These are phyloP conservation scores for Homarus americanus DNA, from an alignment of 1,140 invertebrate genomes.

Conservation along the genomic window DNA sequence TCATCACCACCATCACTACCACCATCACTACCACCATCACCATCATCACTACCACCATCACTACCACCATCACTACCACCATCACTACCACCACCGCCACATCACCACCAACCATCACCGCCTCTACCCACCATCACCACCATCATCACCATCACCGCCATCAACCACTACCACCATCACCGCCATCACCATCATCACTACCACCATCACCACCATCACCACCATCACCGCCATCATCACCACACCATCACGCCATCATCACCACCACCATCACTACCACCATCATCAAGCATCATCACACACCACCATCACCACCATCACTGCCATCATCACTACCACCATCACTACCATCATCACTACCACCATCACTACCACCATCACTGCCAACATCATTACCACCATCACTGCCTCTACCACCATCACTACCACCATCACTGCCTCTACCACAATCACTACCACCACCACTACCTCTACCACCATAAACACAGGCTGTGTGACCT, in stretches of 20 bases:
- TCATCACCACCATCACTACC: background rate
- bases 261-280: background rate
- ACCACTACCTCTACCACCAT: background rate
- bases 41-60: background rate
- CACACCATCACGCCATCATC: background rate
- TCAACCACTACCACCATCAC: background rate
- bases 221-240: background rate
- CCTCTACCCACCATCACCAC: background rate
- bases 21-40: background rate
- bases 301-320: no score
- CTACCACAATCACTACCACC: slow-evolving; percentile 4
- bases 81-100: background rate
- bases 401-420: background rate
- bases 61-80: background rate
- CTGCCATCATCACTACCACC: background rate
- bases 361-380: background rate
- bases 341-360: no score
- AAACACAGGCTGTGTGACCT: no score
- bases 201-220: background rate
- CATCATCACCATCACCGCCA: background rate
- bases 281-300: no score
- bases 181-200: background rate
- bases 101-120: background rate
- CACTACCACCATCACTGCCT: background rate
- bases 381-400: background rate